Conservation (phyloP, 1,140 invertebrate species). For the Atopsyche davidsoni region DNA sequence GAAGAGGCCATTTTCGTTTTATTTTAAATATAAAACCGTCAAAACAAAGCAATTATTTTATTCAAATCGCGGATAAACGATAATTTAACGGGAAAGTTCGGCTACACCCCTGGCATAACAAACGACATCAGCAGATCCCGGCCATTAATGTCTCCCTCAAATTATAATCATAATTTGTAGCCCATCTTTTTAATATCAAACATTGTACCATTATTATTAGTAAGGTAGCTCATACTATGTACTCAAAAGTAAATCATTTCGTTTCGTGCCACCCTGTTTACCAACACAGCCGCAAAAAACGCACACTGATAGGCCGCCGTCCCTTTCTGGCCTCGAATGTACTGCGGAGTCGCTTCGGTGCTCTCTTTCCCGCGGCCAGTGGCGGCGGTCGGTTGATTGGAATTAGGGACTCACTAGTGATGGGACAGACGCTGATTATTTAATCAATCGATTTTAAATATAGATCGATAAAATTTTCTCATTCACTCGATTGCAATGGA, state of each 20-base stretch:
- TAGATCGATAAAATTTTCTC: too few species aligned
- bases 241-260: constrained; percentile 23
- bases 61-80: too few species aligned
- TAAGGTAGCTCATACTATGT: constrained; percentile 17
- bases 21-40: too few species aligned
- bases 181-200: constrained; percentile 32
- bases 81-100: too few species aligned
- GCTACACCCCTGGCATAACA: constrained; percentile 13
- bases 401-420: too few species aligned
- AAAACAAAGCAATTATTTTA: too few species aligned
- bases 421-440: too few species aligned
- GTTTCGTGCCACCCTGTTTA: constrained; percentile 6
- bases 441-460: too few species aligned
- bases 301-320: too few species aligned
- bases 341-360: background rate
- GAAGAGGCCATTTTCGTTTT: too few species aligned
- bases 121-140: constrained; percentile 28
- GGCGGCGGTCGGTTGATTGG: constrained; percentile 6
- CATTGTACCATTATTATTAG: constrained; percentile 28
- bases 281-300: too few species aligned
- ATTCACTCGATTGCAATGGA: too few species aligned
- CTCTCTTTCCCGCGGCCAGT: background rate
- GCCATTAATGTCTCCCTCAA: constrained; percentile 31
- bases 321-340: background rate
- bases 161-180: constrained; percentile 32